phyloP scores from a whole-genome alignment of 2,888 invertebrate genomes.

The Hesperia comma region DNA sequence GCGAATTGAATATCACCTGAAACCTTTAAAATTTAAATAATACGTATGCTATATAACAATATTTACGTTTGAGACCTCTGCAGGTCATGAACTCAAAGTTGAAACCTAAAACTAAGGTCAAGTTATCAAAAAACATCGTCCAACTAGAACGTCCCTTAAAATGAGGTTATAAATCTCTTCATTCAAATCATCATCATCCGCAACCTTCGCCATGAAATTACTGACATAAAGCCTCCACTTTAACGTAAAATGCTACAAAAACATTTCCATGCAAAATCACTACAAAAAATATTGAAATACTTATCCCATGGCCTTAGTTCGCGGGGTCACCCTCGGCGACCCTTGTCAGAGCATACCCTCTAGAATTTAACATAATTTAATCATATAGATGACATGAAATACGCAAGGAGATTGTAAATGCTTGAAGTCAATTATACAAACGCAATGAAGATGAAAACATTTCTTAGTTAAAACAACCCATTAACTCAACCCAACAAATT shows the following conservation, averaged over 20 bases:
- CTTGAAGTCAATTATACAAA: constrained; percentile 22
- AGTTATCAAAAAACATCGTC: too few species aligned
- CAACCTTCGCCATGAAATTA: constrained; percentile 4
- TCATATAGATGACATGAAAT: constrained; percentile 46
- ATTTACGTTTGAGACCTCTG: too few species aligned
- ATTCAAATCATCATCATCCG: constrained; percentile 13
- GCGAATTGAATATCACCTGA: too few species aligned
- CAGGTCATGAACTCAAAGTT: too few species aligned
- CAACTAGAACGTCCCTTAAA: constrained; percentile 1
- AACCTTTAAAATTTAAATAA: too few species aligned
- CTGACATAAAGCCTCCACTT: constrained; percentile 15
- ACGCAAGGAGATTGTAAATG: constrained; percentile 46
- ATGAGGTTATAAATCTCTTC: constrained; percentile 25
- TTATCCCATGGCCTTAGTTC: constrained; percentile 43
- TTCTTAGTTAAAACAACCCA: too few species aligned
- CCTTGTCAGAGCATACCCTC: constrained; percentile 52
- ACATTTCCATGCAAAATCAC: constrained; percentile 17
- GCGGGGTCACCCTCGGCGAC: constrained; percentile 44
- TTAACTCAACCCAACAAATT: too few species aligned
- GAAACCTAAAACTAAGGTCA: too few species aligned
- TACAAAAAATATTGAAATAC: constrained; percentile 40
- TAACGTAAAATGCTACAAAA: constrained; percentile 30
- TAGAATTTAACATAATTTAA: constrained; percentile 48
- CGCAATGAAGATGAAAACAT: neutral
- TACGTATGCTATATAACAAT: too few species aligned